Percentiles rank a stretch among this genome's conserved stretches.
These are phyloP conservation scores for Astyanax mexicanus DNA, from an alignment of 2,797 vertebrate species.

Conservation along the genomic window DNA sequence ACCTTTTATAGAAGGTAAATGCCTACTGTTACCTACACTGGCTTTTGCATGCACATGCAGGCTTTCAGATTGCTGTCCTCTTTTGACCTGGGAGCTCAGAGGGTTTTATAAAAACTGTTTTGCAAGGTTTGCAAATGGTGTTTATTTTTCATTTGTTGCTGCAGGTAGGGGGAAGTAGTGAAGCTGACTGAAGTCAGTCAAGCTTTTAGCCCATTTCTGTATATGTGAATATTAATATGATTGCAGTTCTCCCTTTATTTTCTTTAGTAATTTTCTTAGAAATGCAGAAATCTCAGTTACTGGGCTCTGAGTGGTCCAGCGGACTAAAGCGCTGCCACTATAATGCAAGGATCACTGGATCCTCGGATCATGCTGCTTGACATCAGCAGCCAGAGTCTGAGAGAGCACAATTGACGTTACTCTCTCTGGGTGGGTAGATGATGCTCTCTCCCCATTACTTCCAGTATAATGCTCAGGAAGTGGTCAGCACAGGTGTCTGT, in stretches of 20 bases:
- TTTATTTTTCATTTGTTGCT: not conserved
- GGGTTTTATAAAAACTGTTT: not conserved
- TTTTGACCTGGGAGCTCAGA: slow-evolving; percentile 10
- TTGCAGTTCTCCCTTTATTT: not conserved
- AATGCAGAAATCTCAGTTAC: not conserved
- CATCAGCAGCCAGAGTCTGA: no score
- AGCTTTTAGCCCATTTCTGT: not conserved
- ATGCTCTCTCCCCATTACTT: no score
- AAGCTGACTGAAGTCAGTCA: not conserved
- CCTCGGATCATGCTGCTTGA: no score
- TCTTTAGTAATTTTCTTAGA: no score
- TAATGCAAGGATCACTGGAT: no score
- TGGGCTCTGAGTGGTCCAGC: no score
- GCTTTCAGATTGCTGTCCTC: not conserved
- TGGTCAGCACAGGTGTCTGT: no score
- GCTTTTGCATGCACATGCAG: slow-evolving; percentile 9
- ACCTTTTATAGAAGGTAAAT: not conserved
- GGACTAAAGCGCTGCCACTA: no score
- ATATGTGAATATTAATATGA: not conserved
- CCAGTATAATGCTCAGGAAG: no score
- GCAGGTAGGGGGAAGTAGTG: not conserved
- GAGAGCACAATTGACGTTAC: no score
- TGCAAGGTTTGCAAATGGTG: not conserved
- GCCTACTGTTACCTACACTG: not conserved
- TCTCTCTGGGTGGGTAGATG: no score